phyloP scores from a whole-genome alignment of 2,888 invertebrate genomes.

The Agrypnus murinus region DNA sequence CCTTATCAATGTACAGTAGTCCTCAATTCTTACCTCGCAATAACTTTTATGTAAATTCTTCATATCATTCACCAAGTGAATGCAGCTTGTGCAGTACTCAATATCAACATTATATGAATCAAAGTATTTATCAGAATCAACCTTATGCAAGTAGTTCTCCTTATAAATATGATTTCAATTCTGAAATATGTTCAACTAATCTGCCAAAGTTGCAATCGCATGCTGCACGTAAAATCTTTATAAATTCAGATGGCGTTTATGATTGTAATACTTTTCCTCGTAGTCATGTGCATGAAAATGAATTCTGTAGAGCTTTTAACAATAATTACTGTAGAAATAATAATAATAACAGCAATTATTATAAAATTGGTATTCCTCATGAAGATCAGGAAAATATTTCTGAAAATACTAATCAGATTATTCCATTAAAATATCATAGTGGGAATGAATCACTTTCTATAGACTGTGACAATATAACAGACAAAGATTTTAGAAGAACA shows the following conservation, averaged over 20 bases:
- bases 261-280: conserved; percentile 24
- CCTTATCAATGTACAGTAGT: conserved; percentile 69
- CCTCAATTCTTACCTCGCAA: conserved; percentile 70
- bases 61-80: conserved; percentile 57
- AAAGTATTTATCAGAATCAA: conserved; percentile 60
- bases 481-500: background rate
- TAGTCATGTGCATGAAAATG: conserved; percentile 24
- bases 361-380: conserved; percentile 9
- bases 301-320: conserved; percentile 30
- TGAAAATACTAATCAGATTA: background rate
- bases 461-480: background rate
- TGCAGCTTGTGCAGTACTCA: conserved; percentile 64
- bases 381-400: background rate
- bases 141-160: conserved; percentile 69
- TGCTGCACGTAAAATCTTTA: conserved; percentile 18
- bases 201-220: conserved; percentile 6
- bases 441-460: background rate
- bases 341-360: conserved; percentile 24
- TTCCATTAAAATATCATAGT: background rate
- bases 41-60: conserved; percentile 53
- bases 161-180: conserved; percentile 52
- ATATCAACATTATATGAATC: conserved; percentile 59
- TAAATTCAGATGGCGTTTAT: conserved; percentile 24
- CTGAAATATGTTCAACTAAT: conserved; percentile 21
- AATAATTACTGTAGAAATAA: conserved; percentile 7